These are phyloP conservation scores for Anarsia innoxiella DNA, from an alignment of 2,888 invertebrate genomes.

Conservation along the genomic window DNA sequence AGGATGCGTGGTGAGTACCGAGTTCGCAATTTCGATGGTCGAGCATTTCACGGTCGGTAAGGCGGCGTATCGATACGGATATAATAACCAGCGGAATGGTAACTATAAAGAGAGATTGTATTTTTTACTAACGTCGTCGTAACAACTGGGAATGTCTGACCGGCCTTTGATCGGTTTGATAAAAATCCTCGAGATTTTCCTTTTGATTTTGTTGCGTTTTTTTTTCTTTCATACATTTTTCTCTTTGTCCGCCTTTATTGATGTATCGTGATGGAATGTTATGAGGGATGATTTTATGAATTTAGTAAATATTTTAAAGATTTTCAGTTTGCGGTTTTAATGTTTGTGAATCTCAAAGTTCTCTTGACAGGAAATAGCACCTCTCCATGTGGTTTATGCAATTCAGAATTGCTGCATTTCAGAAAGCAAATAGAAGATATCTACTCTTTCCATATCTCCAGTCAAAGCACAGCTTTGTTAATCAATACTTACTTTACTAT, in stretches of 20 bases:
- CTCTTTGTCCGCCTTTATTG: slow-evolving; percentile 52
- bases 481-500: too few species aligned
- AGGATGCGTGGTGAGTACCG: slow-evolving; percentile 29
- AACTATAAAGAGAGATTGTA: slow-evolving; percentile 75
- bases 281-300: slow-evolving; percentile 18
- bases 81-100: slow-evolving; percentile 74
- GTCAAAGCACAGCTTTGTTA: too few species aligned
- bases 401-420: too few species aligned
- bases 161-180: slow-evolving; percentile 73
- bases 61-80: slow-evolving; percentile 68
- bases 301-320: neutral
- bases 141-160: slow-evolving; percentile 71
- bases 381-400: too few species aligned
- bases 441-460: too few species aligned
- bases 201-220: slow-evolving; percentile 30
- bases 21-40: slow-evolving; percentile 58
- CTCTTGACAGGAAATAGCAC: too few species aligned
- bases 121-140: slow-evolving; percentile 75
- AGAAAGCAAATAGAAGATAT: too few species aligned
- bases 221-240: slow-evolving; percentile 49
- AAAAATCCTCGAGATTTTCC: slow-evolving; percentile 63
- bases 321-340: too few species aligned
- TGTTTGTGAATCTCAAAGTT: too few species aligned
- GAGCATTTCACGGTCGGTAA: slow-evolving; percentile 70
- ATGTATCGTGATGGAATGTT: slow-evolving; percentile 37